These are phyloP conservation scores for Tanytarsus gracilentus DNA, from an alignment of 2,888 invertebrate species.

Conservation along the genomic window DNA sequence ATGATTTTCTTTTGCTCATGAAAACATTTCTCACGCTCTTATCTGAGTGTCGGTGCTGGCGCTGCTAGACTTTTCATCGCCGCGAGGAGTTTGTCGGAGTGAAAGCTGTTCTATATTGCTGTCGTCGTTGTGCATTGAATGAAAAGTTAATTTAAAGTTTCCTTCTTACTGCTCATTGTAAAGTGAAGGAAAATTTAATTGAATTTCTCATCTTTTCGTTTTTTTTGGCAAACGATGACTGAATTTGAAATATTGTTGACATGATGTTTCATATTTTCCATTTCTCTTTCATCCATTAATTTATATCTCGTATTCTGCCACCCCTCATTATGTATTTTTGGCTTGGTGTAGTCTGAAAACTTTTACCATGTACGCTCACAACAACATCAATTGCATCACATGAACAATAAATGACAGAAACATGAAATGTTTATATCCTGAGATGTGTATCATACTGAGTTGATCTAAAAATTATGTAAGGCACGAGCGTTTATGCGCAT, in stretches of 20 bases:
- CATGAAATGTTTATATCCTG: slow-evolving; percentile 18
- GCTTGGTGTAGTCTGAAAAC: too few species aligned
- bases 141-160: slow-evolving; percentile 21
- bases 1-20: not conserved
- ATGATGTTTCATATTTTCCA: slow-evolving; percentile 2
- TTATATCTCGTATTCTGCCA: too few species aligned
- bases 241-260: slow-evolving; percentile 21
- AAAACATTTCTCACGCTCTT: not conserved
- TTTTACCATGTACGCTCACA: slow-evolving; percentile 5
- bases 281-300: too few species aligned
- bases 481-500: too few species aligned
- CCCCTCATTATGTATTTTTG: too few species aligned
- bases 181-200: not conserved
- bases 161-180: not conserved
- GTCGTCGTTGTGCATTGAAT: not conserved
- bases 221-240: not conserved
- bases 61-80: too few species aligned
- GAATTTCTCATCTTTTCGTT: too few species aligned
- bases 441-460: too few species aligned
- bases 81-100: too few species aligned
- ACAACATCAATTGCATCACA: slow-evolving; percentile 25
- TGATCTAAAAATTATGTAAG: too few species aligned
- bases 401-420: slow-evolving; percentile 25
- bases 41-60: too few species aligned
- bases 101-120: not conserved